Evolutionary conservation across 1,140 invertebrate species (phyloP).

Genomic region (Dendroctonus ponderosae): DNA sequence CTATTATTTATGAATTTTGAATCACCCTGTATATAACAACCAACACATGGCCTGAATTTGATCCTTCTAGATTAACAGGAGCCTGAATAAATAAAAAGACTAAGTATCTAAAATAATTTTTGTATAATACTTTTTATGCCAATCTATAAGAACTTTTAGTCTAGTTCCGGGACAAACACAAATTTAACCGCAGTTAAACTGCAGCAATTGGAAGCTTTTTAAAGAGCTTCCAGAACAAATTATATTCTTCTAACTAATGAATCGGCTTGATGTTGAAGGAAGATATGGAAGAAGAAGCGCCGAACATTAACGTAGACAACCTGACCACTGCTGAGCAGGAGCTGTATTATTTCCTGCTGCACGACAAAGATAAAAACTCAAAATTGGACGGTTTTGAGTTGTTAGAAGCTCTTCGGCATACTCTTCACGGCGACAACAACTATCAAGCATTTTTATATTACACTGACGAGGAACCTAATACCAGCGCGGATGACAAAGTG

Average conservation of each 20-base stretch:
- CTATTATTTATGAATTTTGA: too few species aligned
- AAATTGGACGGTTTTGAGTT: slow-evolving; percentile 80
- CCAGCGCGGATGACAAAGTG: slow-evolving; percentile 38
- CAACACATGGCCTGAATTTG: too few species aligned
- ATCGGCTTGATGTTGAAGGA: slow-evolving; percentile 53
- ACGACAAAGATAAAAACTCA: slow-evolving; percentile 78
- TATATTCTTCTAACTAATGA: slow-evolving; percentile 45
- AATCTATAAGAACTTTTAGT: background rate
- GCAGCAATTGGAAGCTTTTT: background rate
- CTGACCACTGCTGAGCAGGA: slow-evolving; percentile 75
- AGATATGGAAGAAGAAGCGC: slow-evolving; percentile 63
- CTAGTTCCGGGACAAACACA: too few species aligned
- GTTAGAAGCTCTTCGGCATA: slow-evolving; percentile 66
- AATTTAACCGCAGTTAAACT: too few species aligned
- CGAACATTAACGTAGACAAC: slow-evolving; percentile 58
- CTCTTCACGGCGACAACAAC: slow-evolving; percentile 54
- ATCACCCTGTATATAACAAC: too few species aligned
- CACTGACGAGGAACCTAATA: slow-evolving; percentile 36
- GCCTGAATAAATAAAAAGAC: too few species aligned
- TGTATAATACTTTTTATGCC: background rate
- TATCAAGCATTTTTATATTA: slow-evolving; percentile 33
- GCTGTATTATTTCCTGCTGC: slow-evolving; percentile 65
- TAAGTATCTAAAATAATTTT: background rate
- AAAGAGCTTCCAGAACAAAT: slow-evolving; percentile 40
- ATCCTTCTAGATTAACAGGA: too few species aligned